These are phyloP conservation scores for Pantherophis guttatus DNA, from an alignment of 2,113 vertebrate genomes.

Conservation along the genomic window DNA sequence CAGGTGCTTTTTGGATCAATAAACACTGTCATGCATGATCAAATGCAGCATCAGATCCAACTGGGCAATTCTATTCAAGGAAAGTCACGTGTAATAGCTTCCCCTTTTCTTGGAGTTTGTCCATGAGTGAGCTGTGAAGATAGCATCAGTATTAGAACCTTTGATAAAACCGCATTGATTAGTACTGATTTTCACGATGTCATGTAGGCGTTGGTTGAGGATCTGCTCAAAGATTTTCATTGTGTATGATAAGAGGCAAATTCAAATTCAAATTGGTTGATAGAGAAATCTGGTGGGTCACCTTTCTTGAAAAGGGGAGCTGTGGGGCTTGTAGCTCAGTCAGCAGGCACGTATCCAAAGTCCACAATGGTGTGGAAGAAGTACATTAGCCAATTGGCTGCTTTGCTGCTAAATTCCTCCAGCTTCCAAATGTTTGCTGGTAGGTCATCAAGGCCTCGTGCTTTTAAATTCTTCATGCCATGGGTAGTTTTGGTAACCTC, in stretches of 20 bases:
- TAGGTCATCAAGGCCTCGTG: background rate
- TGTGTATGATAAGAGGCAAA: background rate
- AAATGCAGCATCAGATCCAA: background rate
- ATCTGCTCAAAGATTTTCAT: background rate
- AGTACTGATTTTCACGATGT: background rate
- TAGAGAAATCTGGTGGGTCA: background rate
- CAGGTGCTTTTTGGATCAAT: background rate
- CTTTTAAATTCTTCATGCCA: too few species aligned
- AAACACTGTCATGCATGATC: background rate
- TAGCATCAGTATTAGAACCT: background rate
- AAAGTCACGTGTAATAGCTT: background rate
- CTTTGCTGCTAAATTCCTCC: background rate
- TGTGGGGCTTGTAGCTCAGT: background rate
- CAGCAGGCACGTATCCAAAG: background rate
- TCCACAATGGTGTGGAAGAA: background rate
- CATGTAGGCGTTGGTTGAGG: background rate
- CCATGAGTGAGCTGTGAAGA: background rate
- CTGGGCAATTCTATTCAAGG: background rate
- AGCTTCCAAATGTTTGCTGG: background rate
- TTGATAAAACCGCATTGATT: background rate
- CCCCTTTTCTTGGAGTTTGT: background rate
- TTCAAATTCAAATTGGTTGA: background rate
- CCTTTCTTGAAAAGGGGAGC: background rate
- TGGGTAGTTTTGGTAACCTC: too few species aligned
- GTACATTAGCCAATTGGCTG: background rate